Base-by-base conservation (phyloP, 2,888 invertebrate genomes). In the Metellina segmentata region DNA sequence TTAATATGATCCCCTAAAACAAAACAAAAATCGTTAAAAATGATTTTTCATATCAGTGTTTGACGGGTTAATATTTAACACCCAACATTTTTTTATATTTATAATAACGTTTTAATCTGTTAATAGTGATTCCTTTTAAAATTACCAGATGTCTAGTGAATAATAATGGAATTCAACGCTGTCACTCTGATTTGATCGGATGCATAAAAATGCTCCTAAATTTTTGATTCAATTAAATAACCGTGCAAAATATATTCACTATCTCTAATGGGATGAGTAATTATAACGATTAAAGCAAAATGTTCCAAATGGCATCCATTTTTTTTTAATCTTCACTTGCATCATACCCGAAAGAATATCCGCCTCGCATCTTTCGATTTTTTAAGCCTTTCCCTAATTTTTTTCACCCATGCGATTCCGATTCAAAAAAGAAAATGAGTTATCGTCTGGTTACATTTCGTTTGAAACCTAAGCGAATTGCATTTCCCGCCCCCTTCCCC, bases 371-470 rank as follows among this genome's bases (percentile, higher is more conserved):
- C 61, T 16, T 77, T 48, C 51, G 48, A 77, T 77, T 49, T 34
- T 72, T 20, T 49, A 77, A 77, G 51, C 48, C n/a, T 34, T 51
- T 77, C 49, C 51, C 77, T 0, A 13, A 49, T 77, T 34, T 78
- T 78, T 52, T n/a, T 51, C 78, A 7, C 61, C 13, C 61, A 52
- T 52, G 52, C 20, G 52, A 78, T 52, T 78, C 16, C 61, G 61
- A 61, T 61, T 61, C 61, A 9, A 52, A 52, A 78, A 85, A 19
- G 61, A 61, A 85, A 85, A 53, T 51, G 61, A 85, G 53, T 75
- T 75, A 85, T 85, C 85, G n/a, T 85, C 74, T 85, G 74, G 51
- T 20, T 75, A 75, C 72, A 71, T 85, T 85, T 75, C 85, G 20
- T 61, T 75, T 75, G 49, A 85, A 53, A 72, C 34, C 48, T 51